A percentile compares a stretch with the other conserved stretches of the same genome.
phyloP scores from a whole-genome alignment of 1,140 invertebrate species.

The Drosophila varians region DNA sequence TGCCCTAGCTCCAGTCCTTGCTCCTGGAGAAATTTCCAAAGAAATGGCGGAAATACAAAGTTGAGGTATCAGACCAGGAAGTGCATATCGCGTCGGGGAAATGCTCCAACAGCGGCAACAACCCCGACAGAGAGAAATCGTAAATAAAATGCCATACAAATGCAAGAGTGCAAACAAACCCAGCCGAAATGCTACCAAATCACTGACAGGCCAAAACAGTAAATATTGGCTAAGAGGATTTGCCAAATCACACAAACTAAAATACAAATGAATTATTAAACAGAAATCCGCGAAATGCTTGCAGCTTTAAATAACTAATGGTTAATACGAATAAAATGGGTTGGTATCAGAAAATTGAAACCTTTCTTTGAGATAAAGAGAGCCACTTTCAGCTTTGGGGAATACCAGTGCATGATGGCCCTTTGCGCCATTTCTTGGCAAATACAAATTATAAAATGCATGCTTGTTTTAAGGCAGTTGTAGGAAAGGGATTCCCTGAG shows the following conservation, averaged over 20 bases:
- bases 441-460: constrained; percentile 6
- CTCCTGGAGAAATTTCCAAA: constrained; percentile 43
- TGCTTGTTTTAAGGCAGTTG: background rate
- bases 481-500: constrained; percentile 1
- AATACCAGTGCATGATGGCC: background rate
- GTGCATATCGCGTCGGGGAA: constrained; percentile 73
- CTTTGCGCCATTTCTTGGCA: background rate
- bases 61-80: constrained; percentile 79
- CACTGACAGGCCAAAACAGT: constrained; percentile 62
- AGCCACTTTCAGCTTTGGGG: background rate
- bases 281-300: background rate
- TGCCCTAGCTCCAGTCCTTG: background rate
- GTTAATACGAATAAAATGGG: background rate
- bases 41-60: constrained; percentile 78
- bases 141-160: constrained; percentile 79
- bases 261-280: background rate
- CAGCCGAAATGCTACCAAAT: constrained; percentile 56
- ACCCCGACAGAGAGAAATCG: constrained; percentile 48
- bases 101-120: constrained; percentile 45
- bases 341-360: background rate
- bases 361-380: background rate
- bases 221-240: constrained; percentile 15
- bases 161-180: constrained; percentile 65
- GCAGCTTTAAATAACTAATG: background rate
- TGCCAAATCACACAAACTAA: background rate